These are phyloP conservation scores for Adelphocoris suturalis DNA, from an alignment of 2,888 invertebrate species.

Conservation along the genomic window DNA sequence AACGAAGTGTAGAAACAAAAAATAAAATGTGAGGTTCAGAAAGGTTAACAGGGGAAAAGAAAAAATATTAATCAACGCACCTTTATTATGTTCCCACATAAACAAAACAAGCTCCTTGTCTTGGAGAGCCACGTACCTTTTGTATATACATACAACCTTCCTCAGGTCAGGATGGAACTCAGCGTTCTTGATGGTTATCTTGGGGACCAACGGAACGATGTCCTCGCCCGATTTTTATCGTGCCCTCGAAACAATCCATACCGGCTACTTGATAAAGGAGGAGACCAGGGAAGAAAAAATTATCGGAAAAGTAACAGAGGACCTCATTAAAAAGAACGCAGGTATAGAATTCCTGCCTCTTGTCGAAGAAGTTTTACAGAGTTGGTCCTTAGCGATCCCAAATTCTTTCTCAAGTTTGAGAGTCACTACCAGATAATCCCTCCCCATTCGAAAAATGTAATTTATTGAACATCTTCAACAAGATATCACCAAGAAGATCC, in stretches of 20 bases:
- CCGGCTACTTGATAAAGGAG: constrained; percentile 28
- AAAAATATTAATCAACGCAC: constrained; percentile 57
- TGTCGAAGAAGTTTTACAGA: background rate
- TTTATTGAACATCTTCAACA: no score
- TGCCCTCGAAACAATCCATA: background rate
- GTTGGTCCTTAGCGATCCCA: background rate
- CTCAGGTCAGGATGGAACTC: background rate
- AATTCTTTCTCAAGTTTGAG: background rate
- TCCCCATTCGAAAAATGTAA: no score
- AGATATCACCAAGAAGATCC: no score
- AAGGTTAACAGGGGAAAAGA: background rate
- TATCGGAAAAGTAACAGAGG: constrained; percentile 39
- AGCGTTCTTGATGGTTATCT: constrained; percentile 14
- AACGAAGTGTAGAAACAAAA: background rate
- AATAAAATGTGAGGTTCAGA: constrained; percentile 27
- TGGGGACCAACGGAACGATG: background rate
- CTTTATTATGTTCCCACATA: constrained; percentile 54
- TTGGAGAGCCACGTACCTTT: constrained; percentile 38
- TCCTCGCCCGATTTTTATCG: constrained; percentile 33
- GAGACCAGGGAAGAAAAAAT: background rate
- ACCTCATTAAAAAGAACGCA: constrained; percentile 24
- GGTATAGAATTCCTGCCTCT: constrained; percentile 5
- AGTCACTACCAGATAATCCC: background rate
- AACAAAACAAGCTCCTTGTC: constrained; percentile 55
- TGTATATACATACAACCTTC: background rate